phyloP scores from a whole-genome alignment of 1,140 invertebrate species.

The Aleiodes sp. region DNA sequence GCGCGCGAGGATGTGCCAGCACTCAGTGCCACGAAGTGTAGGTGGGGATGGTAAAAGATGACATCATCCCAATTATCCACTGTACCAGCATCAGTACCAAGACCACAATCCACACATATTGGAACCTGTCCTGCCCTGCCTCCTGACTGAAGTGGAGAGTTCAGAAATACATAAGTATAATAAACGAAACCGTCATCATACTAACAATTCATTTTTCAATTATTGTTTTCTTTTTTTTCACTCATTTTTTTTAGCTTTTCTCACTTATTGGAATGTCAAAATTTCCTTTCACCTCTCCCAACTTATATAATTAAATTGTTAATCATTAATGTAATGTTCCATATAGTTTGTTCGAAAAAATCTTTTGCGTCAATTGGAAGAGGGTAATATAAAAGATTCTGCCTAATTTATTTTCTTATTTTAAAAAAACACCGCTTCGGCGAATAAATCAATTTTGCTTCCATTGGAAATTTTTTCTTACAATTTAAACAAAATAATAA shows the following conservation, averaged over 20 bases:
- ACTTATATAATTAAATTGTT: conserved; percentile 50
- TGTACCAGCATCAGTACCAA: conserved; percentile 65
- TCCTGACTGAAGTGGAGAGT: conserved; percentile 68
- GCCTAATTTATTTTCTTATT: neutral
- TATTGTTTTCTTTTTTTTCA: conserved; percentile 47
- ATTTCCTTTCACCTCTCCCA: conserved; percentile 41
- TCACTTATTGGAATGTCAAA: neutral
- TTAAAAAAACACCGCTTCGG: neutral
- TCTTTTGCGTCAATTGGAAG: conserved; percentile 8
- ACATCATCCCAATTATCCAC: conserved; percentile 65
- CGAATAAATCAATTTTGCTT: conserved; percentile 14
- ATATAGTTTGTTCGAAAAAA: neutral
- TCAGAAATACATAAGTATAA: conserved; percentile 66
- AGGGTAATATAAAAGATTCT: conserved; percentile 5
- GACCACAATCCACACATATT: conserved; percentile 64
- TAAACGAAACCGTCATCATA: conserved; percentile 60
- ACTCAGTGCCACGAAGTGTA: conserved; percentile 64
- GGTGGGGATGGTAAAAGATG: conserved; percentile 65
- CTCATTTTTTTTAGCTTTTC: conserved; percentile 40
- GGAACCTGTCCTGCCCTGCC: conserved; percentile 66
- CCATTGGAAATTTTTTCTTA: conserved; percentile 46
- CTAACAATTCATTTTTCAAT: conserved; percentile 54
- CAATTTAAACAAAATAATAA: conserved; percentile 65
- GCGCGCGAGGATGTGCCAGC: conserved; percentile 66
- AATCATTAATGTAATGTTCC: neutral